Evolutionary conservation across 2,888 invertebrate genomes (phyloP), one percentile per base, ranked within the genome.

Genomic region (Chrysolina americana): DNA sequence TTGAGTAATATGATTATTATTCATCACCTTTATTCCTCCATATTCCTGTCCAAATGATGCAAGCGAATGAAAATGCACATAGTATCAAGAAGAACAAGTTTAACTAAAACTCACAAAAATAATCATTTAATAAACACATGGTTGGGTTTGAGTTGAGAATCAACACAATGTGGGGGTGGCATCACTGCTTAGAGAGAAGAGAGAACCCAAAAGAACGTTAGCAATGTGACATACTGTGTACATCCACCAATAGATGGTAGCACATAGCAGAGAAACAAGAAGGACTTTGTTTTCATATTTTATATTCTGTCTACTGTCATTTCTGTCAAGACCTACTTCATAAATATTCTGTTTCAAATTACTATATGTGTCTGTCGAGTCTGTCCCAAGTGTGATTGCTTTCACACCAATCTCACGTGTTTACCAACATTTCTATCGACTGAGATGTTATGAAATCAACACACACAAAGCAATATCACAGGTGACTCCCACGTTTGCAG

Each of bases 381-480:
- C 70, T 71, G 74, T 73, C 66, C 70, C 41, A 47, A 70, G 71
- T 63, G 72, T 65, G 71, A 70, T 65, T 73, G 74, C 70, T 77
- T 75, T 75, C 76, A 70, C 73, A 71, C 78, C 70, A 75, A 74
- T 79, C 84, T 85, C 85, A 85, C 85, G 85, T 85, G 85, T 85
- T 85, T 85, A 85, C 83, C 82, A 84, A 85, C 83, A 83, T 79
- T 78, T 81, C 78, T 81, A 80, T 81, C 81, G 81, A 81, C 80
- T 76, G 82, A 82, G 83, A 81, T 82, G 83, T 84, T 85, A 85
- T 84, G 85, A 85, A 85, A 85, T 83, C 83, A 80, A 76, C 79
- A 79, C 69, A 77, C 77, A 79, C 79, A 78, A 70, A 73, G 73
- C 65, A 74, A 75, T 70, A 74, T 69, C 73, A 80, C 83, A 83